Base-by-base conservation (phyloP, 2,113 vertebrate genomes). In the Pygathrix nemaeus region DNA sequence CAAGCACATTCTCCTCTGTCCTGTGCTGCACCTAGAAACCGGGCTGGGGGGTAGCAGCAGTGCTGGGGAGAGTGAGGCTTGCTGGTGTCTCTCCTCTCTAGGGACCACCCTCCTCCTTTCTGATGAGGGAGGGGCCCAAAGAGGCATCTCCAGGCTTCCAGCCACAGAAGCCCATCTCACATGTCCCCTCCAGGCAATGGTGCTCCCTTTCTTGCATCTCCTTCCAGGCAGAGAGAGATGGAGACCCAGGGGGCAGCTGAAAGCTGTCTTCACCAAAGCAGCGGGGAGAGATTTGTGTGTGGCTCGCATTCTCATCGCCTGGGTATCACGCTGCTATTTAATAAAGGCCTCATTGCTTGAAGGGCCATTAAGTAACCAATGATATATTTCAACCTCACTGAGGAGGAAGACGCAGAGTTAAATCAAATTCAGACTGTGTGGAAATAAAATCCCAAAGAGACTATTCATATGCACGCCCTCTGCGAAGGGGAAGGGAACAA, bases 331-430 rank as follows among this genome's bases (percentile, higher is more conserved):
- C 95, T 98, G 96, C 93, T 97, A 21, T 96, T 97, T 98, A 96
- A 96, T 97, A 96, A 97, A 97, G 90, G 76, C 80, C 78, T 94
- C 90, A 45, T 79, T 75, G 92, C 80, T 92, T 61, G 90, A 97
- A 93, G 92, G 90, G 52, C 92, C 84, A 59, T 97, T 97, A 96
- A 90, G 88, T 88, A 96, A 86, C 90, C 94, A 93, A 52, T 92
- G 97, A 97, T 89, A 87, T 89, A 95, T 88, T 97, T 97, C 95
- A 88, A 4, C 93, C 80, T 96, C 61, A 61, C n/a, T 81, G 93
- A 92, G 86, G 93, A 97, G 79, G 68, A 90, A 95, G 94, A 78
- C 0, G 30, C 93, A 82, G 92, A 86, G 79, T 96, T 97, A 96
- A 98, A 96, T 97, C 95, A 97, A 75, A 95, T 94, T 91, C 85